Base-by-base conservation (phyloP, 2,888 invertebrate genomes). In the Nematopogon swammerdamellus region DNA sequence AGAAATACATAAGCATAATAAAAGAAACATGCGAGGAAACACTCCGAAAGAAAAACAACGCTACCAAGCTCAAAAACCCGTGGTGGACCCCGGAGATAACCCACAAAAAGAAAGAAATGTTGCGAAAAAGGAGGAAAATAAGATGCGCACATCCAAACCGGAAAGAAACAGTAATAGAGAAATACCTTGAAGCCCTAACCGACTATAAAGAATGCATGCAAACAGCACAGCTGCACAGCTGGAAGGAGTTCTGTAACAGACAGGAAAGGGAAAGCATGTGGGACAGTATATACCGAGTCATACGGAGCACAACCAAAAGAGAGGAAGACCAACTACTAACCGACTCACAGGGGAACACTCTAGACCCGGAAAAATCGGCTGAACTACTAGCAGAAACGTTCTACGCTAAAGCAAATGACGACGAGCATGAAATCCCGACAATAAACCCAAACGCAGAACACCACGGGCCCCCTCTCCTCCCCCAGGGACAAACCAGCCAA, bases 41-140 rank as follows among this genome's bases (percentile, higher is more conserved):
- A 4, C 54, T 57, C 4, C 55, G 55, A 0, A 51, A 25, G 16
- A 52, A 47, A 16, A 52, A 52, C 19, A 25, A 2, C 1, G 46
- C 10, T 30, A 48, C 45, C 18, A 50, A 1, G 48, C 42, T 47
- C 18, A 50, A 30, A 30, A 11, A 48, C 18, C 53, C 54, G 36
- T 54, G 56, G 56, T 55, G 54, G 55, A 49, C 48, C 45, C 50
- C 49, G 14, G 36, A 53, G 29, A 50, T 55, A 6, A 50, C 36
- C 1, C 25, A 44, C 11, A 17, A 46, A 29, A 53, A 54, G 19
- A 53, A 30, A 19, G 43, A 45, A 8, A 25, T 25, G 8, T 6
- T 6, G 5, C 25, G 25, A 6, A 4, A 6, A 25, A 4, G 25
- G 5, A 25, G 25, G 8, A 11, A 49, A 3, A 54, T 52, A 3